Percentiles rank a stretch among this genome's conserved stretches.
phyloP scores from a whole-genome alignment of 2,888 invertebrate genomes.

The Cylloceria caligata region DNA sequence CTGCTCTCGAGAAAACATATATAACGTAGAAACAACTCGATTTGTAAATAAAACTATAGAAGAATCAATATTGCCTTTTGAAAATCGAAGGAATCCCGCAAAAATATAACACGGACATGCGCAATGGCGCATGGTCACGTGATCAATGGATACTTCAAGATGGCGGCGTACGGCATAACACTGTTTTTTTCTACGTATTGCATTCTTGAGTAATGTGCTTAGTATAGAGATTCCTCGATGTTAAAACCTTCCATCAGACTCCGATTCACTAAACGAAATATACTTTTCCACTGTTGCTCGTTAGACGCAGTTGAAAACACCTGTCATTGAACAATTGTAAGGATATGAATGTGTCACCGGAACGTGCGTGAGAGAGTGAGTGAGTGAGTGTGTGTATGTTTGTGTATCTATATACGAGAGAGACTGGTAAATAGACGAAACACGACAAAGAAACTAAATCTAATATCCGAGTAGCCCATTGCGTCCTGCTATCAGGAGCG shows the following conservation, averaged over 20 bases:
- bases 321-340: conserved; percentile 33
- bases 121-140: background rate
- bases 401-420: background rate
- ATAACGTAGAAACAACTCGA: conserved; percentile 1
- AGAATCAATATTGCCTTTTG: background rate
- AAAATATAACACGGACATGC: background rate
- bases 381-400: conserved; percentile 29
- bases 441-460: background rate
- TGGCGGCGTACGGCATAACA: conserved; percentile 70
- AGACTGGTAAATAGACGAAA: conserved; percentile 26
- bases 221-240: conserved; percentile 38
- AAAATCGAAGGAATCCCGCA: background rate
- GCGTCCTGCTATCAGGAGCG: background rate
- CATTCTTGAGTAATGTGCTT: conserved; percentile 19
- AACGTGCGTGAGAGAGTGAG: conserved; percentile 22
- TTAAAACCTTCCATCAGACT: conserved; percentile 17
- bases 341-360: conserved; percentile 46
- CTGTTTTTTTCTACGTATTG: conserved; percentile 63
- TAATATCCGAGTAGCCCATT: background rate
- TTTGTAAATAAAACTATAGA: background rate
- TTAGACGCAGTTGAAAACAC: conserved; percentile 10
- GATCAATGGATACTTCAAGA: conserved; percentile 62
- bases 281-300: conserved; percentile 4
- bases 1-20: conserved; percentile 44
- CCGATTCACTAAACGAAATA: conserved; percentile 1